A percentile compares a stretch with the other conserved stretches of the same genome.
Conservation (phyloP, 2,888 invertebrate genomes). For the Myathropa florea region DNA sequence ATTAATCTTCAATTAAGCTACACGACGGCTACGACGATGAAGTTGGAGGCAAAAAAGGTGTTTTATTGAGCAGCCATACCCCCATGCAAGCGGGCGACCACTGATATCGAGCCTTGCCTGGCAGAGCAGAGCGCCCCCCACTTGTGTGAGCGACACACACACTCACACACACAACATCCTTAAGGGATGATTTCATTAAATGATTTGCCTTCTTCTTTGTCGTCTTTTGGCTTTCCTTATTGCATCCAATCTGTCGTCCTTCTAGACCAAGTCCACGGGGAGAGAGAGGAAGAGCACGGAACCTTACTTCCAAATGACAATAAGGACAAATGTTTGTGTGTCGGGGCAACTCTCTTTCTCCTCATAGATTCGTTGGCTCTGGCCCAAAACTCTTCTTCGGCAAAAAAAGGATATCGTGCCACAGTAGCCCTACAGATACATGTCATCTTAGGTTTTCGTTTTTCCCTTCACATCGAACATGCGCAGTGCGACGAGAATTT, state of each 20-base stretch:
- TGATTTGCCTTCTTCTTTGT: constrained; percentile 25
- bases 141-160: neutral
- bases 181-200: constrained; percentile 59
- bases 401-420: neutral
- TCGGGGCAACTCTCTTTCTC: too few relatives aligned
- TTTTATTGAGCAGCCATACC: constrained; percentile 34
- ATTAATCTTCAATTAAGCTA: constrained; percentile 75
- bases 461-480: neutral
- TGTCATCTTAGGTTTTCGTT: neutral
- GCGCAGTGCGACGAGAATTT: constrained; percentile 15
- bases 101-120: too few relatives aligned
- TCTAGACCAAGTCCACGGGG: too few relatives aligned
- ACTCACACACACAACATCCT: constrained; percentile 22
- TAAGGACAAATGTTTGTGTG: neutral
- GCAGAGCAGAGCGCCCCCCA: too few relatives aligned
- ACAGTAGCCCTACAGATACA: neutral
- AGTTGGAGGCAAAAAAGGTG: constrained; percentile 37
- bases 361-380: neutral
- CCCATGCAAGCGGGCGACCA: constrained; percentile 25
- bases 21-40: constrained; percentile 30
- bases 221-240: constrained; percentile 11
- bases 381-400: neutral
- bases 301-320: neutral
- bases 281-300: constrained; percentile 10
- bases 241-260: neutral